Base-by-base conservation (phyloP, 2,797 vertebrate genomes). In the Cyprinodon diabolis region DNA sequence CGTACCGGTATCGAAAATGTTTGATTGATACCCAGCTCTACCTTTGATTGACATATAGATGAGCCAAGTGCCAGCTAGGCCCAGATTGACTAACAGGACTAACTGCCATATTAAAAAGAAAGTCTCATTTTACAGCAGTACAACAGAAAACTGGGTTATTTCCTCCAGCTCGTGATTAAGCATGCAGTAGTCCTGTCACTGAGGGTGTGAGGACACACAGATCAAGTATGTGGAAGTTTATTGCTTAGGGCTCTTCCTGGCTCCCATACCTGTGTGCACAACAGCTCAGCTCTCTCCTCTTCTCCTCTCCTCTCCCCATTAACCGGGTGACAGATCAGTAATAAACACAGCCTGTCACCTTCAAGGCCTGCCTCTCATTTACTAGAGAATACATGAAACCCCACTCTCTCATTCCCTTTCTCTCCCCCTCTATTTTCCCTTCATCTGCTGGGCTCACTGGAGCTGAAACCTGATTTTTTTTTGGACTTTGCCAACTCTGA, bases 341-440 rank as follows among this genome's bases (percentile, higher is more conserved):
- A 95, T 95, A 95, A 96, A 95, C 94, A 94, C 94, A 94, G 92
- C 92, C 94, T 93, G 94, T 95, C 94, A 94, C 94, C 94, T 94
- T 94, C 92, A 94, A 94, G 94, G 93, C 91, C 93, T 93, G 91
- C 92, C 91, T 93, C 93, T 92, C 94, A 93, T 95, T 94, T 93
- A 93, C 95, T 89, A 93, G 83, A 91, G 89, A 94, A 94, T 92
- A 94, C 92, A 94, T 90, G 92, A 94, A 92, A 87, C 81, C 86
- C 72, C 19, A 79, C 80, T 84, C 85, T 79, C 81, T 74, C 72
- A 52, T 74, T 84, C 79, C 83, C 84, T 80, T 75, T 81, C 83
- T 70, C 40, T 30, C 76, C 78, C 83, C 49, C 82, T 77, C 80
- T 77, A 81, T 78, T 85, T 82, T 62, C 84, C 87, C 80, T 84